These are phyloP conservation scores for Rhingia rostrata DNA, from an alignment of 2,888 invertebrate genomes.

Conservation along the genomic window DNA sequence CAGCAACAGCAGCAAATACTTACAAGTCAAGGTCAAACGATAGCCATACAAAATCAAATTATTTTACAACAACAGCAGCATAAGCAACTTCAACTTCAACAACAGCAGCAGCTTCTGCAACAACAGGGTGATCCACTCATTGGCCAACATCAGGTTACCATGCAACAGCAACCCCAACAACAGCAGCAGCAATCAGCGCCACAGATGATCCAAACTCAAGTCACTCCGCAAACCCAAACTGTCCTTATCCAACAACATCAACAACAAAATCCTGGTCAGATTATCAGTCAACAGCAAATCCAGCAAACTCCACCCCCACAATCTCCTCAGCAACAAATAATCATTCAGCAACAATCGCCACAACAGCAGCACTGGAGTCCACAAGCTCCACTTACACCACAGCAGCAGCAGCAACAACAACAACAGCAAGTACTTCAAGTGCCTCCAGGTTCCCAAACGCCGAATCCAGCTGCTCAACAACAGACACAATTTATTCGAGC, in stretches of 20 bases:
- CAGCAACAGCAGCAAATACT: constrained; percentile 78
- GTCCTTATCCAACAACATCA: constrained; percentile 81
- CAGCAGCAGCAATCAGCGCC: constrained; percentile 76
- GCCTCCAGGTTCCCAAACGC: constrained; percentile 77
- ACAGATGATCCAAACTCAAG: constrained; percentile 67
- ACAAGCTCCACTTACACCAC: constrained; percentile 77
- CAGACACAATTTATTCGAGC: constrained; percentile 79
- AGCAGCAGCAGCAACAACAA: constrained; percentile 81
- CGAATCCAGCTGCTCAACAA: constrained; percentile 75
- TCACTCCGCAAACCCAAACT: constrained; percentile 81
- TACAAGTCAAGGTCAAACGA: constrained; percentile 70
- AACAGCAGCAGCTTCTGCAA: constrained; percentile 82
- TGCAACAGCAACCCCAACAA: constrained; percentile 83
- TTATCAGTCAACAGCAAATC: constrained; percentile 76
- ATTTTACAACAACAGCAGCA: constrained; percentile 85
- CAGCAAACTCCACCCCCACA: constrained; percentile 80
- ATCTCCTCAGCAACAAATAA: constrained; percentile 84
- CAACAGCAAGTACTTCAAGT: constrained; percentile 85
- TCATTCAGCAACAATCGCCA: constrained; percentile 84
- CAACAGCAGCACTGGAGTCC: constrained; percentile 83
- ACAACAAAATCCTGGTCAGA: constrained; percentile 74
- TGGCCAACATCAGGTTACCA: constrained; percentile 79
- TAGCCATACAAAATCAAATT: constrained; percentile 77
- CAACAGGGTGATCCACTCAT: constrained; percentile 75
- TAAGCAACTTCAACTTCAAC: constrained; percentile 85